Base-by-base conservation (phyloP, 2,113 vertebrate species). In the Hystrix cristata region DNA sequence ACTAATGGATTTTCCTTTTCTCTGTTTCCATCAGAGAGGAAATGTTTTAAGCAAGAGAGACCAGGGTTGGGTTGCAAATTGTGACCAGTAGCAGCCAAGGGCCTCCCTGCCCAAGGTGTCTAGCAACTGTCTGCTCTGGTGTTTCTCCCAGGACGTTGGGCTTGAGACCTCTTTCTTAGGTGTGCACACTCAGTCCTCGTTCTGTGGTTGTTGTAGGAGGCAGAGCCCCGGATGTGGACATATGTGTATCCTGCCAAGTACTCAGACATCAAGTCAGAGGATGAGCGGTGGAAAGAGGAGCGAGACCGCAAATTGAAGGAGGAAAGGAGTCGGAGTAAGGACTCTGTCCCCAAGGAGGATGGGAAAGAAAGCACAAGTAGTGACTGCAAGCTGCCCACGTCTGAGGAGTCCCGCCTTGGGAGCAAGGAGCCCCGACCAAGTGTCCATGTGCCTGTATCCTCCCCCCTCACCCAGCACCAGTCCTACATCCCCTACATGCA, bases 401-500 rank as follows among this genome's bases (percentile, higher is more conserved):
- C 99, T 0, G 99, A 99, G 97, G 99, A 99, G 34, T 98, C 99
- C 93, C 99, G 99, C 96, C 98, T 98, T 67, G 97, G 99, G 97
- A 99, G 98, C 98, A 99, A 99, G 99, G 99, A 99, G 96, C 98
- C 99, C 95, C 99, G 99, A 62, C 98, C 99, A 21, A 99, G 99
- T 9, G 98, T 99, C 95, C 99, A 99, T 18, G 99, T 99, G 98
- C 99, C 99, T 2, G 99, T 99, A 97, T 99, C 99, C 72, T 99
- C 99, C 23, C 99, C 99, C 13, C 99, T 99, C 98, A 99, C 99
- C 4, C 99, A 99, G 98, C 99, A 99, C 91, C 99, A 99, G 98
- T 99, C 99, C 91, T 99, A 99, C 98, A 99, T 99, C 98, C 99
- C 99, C 94, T 99, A 99, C 98, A 99, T 99, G 99, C 99, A 99